Conservation (phyloP, 2,888 invertebrate genomes). For the Hypercompe scribonia region DNA sequence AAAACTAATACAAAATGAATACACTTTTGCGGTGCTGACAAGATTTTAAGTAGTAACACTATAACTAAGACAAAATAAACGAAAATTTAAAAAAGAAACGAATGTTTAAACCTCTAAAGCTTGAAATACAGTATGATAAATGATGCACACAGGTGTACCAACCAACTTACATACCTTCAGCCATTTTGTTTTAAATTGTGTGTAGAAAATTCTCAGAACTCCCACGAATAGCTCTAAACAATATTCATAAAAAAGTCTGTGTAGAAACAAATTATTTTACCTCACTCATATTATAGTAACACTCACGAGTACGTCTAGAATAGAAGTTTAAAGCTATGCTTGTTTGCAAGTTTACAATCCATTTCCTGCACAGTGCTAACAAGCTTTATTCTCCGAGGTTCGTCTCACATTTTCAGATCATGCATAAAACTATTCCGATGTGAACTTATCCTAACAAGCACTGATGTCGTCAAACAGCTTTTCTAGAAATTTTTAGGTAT, state of each 20-base stretch:
- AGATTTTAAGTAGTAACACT: background rate
- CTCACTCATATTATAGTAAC: background rate
- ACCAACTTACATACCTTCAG: background rate
- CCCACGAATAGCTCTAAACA: background rate
- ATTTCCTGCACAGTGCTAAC: constrained; percentile 16
- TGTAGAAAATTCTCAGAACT: background rate
- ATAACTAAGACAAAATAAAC: background rate
- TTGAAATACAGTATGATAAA: background rate
- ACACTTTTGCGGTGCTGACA: no score
- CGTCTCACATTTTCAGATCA: constrained; percentile 14
- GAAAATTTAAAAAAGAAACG: background rate
- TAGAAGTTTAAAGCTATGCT: constrained; percentile 1
- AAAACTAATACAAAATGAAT: no score
- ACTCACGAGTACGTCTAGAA: background rate
- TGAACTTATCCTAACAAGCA: constrained; percentile 15
- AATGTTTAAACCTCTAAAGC: background rate
- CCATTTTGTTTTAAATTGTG: background rate
- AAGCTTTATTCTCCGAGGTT: constrained; percentile 16
- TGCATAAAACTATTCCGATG: constrained; percentile 15
- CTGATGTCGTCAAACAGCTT: background rate
- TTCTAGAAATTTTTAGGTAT: background rate
- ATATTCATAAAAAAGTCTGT: background rate
- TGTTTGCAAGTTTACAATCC: constrained; percentile 18
- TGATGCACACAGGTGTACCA: background rate
- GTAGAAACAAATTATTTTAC: background rate